These are phyloP conservation scores for Rhopilema esculentum DNA, from an alignment of 30 jellyfish, hydroid and myxozoan species.

Conservation along the genomic window DNA sequence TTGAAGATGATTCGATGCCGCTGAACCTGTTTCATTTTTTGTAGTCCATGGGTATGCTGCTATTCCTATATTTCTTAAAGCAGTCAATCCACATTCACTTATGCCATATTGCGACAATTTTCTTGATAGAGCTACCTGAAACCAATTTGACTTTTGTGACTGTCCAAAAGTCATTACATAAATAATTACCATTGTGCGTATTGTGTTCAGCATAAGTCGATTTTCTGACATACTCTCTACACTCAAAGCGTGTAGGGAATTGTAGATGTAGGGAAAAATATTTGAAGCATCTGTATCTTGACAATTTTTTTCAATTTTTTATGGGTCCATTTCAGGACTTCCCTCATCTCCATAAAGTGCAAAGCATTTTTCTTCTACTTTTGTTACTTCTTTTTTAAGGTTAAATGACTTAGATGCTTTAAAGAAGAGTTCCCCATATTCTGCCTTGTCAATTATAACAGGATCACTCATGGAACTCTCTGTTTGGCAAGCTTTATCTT, in stretches of 20 bases:
- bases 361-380: slow-evolving; percentile 22
- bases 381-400: slow-evolving; percentile 16
- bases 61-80: slow-evolving; percentile 32
- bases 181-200: slow-evolving; percentile 14
- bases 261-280: slow-evolving; percentile 16
- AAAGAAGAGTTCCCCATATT: slow-evolving; percentile 11
- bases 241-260: slow-evolving; percentile 20
- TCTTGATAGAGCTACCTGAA: slow-evolving; percentile 44
- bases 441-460: neutral
- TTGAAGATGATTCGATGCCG: slow-evolving; percentile 22
- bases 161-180: slow-evolving; percentile 16
- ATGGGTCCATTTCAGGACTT: slow-evolving; percentile 60
- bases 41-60: slow-evolving; percentile 59
- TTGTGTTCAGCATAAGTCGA: slow-evolving; percentile 5
- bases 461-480: neutral
- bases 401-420: slow-evolving; percentile 16
- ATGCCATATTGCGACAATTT: slow-evolving; percentile 46
- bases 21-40: slow-evolving; percentile 26
- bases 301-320: slow-evolving; percentile 29
- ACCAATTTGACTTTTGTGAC: slow-evolving; percentile 42
- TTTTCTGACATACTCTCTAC: slow-evolving; percentile 36
- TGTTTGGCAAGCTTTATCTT: slow-evolving; percentile 14
- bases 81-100: slow-evolving; percentile 23
- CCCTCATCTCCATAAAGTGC: slow-evolving; percentile 52
- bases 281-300: slow-evolving; percentile 33